Evolutionary conservation across 1,140 invertebrate genomes (phyloP).

Genomic region (Drosophila baimaii): DNA sequence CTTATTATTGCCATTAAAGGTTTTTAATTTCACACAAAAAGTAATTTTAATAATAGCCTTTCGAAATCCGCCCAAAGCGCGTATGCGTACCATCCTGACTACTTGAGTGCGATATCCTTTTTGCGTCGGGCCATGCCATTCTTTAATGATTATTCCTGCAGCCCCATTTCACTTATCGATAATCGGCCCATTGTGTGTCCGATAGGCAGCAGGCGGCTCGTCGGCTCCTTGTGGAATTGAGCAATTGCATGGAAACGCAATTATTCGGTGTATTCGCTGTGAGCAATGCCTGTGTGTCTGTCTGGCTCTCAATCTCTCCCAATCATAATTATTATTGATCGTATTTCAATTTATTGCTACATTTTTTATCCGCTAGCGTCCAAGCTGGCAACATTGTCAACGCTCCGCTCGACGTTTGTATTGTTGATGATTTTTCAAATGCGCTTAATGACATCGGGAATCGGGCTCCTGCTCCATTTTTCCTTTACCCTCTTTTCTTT

Average conservation of each 20-base stretch:
- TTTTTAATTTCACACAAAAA: conserved; percentile 16
- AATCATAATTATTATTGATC: conserved; percentile 82
- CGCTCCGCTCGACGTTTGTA: conserved; percentile 34
- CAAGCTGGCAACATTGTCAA: conserved; percentile 51
- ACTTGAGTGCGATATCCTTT: conserved; percentile 31
- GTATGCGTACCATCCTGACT: conserved; percentile 1
- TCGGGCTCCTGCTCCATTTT: not conserved
- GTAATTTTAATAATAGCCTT: conserved; percentile 25
- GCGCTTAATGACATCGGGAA: conserved; percentile 73
- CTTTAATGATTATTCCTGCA: conserved; percentile 53
- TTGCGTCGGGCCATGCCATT: conserved; percentile 17
- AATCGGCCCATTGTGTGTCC: conserved; percentile 53
- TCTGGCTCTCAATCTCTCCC: conserved; percentile 41
- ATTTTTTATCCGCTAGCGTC: conserved; percentile 60
- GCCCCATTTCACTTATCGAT: conserved; percentile 47
- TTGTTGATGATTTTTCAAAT: conserved; percentile 82
- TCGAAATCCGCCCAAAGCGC: conserved; percentile 7
- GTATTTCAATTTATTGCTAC: conserved; percentile 78
- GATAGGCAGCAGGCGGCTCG: conserved; percentile 37
- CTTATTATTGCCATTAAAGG: not conserved
- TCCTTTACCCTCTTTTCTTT: not conserved
- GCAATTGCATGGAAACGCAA: conserved; percentile 82
- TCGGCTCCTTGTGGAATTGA: conserved; percentile 76
- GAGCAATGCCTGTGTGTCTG: conserved; percentile 21
- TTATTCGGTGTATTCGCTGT: conserved; percentile 78